phyloP scores from a whole-genome alignment of 2,797 vertebrate species.

The Serranus cabrilla region DNA sequence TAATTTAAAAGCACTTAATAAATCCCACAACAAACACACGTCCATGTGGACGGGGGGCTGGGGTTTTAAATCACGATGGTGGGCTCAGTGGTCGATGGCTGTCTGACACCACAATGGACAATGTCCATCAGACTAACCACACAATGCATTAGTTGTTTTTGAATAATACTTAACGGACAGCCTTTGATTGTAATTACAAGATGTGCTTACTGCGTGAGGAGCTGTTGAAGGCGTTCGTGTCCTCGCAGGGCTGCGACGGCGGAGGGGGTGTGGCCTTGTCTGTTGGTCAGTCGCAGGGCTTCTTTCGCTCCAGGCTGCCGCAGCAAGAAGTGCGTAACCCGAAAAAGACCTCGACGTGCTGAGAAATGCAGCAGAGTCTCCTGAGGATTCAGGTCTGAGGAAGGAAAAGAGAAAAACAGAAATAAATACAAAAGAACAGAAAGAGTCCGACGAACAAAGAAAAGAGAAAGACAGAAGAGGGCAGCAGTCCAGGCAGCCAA shows the following conservation, averaged over 20 bases:
- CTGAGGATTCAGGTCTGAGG: constrained; percentile 88
- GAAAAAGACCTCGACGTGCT: constrained; percentile 91
- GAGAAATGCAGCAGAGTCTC: constrained; percentile 97
- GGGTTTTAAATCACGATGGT: too few species aligned
- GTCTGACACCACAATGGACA: too few species aligned
- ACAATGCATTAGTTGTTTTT: too few species aligned
- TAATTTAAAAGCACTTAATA: too few species aligned
- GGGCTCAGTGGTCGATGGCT: too few species aligned
- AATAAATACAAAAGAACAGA: constrained; percentile 18
- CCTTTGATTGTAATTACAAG: neutral
- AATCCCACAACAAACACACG: too few species aligned
- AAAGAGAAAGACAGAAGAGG: neutral
- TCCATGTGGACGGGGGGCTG: too few species aligned
- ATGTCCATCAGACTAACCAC: too few species aligned
- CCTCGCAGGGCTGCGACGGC: constrained; percentile 89
- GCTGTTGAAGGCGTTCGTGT: constrained; percentile 85
- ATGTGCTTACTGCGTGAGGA: constrained; percentile 89
- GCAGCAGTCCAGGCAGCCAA: constrained; percentile 3
- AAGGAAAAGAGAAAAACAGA: constrained; percentile 24
- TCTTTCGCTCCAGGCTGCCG: constrained; percentile 91
- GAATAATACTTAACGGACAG: too few species aligned
- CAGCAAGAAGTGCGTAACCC: constrained; percentile 90
- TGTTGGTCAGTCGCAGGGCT: constrained; percentile 90
- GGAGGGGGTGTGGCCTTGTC: constrained; percentile 90
- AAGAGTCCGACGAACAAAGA: neutral